These are phyloP conservation scores for Diplodus puntazzo DNA, from an alignment of 2,797 vertebrate genomes.

Conservation along the genomic window DNA sequence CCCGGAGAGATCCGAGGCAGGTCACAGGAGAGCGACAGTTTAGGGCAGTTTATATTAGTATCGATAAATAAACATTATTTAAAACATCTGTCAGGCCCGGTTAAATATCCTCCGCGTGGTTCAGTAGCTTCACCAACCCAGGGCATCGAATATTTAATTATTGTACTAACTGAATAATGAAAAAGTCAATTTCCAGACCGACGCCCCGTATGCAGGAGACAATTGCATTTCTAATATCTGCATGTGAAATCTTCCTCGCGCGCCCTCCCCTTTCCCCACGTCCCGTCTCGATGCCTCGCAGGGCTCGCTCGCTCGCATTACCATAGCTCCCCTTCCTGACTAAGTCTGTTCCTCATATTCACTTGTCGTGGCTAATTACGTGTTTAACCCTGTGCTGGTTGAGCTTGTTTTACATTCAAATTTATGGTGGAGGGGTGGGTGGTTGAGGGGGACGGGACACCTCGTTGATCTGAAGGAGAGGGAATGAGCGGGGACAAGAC, in stretches of 20 bases:
- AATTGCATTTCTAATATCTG: constrained; percentile 88
- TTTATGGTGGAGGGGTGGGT: constrained; percentile 70
- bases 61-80: constrained; percentile 91
- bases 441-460: constrained; percentile 2
- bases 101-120: constrained; percentile 84
- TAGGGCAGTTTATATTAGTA: constrained; percentile 81
- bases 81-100: constrained; percentile 87
- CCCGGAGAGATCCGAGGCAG: constrained; percentile 52
- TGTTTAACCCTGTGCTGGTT: constrained; percentile 81
- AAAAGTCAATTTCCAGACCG: constrained; percentile 87
- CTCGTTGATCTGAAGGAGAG: constrained; percentile 84
- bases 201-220: constrained; percentile 80
- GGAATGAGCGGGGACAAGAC: constrained; percentile 70
- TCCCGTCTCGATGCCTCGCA: constrained; percentile 79
- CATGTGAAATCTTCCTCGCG: constrained; percentile 76
- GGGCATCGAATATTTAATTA: constrained; percentile 89
- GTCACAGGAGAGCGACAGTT: constrained; percentile 75
- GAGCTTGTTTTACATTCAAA: constrained; percentile 86
- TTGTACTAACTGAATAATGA: constrained; percentile 87
- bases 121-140: constrained; percentile 84
- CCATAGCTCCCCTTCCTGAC: constrained; percentile 70
- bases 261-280: constrained; percentile 51
- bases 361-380: constrained; percentile 79
- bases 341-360: constrained; percentile 71
- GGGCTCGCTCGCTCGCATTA: constrained; percentile 72